Evolutionary conservation across 2,113 vertebrate genomes (phyloP), one percentile per base, ranked within the genome.

Genomic region (Suricata suricatta): DNA sequence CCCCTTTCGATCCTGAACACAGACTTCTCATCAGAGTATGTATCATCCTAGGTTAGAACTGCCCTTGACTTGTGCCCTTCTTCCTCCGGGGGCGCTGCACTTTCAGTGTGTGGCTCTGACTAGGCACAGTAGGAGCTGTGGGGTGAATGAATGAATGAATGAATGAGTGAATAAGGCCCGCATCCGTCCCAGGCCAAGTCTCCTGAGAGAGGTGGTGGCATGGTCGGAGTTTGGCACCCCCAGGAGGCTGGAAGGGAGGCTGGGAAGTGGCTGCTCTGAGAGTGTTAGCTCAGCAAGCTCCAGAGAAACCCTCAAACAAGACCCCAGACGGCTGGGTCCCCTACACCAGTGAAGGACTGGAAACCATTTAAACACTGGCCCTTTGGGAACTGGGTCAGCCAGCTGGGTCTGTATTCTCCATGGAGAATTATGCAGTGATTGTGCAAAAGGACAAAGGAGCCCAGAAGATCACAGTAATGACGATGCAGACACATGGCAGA

Each of bases 71-170:
- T 47, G 31, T 9, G 17, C 7, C 60, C 17, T 79, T 83, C 80
- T 38, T 52, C 63, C 63, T 83, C 11, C 0, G 2, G 16, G 9
- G 2, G 16, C n/a, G 7, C 54, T 2, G 23, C 21, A 44, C 12
- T 27, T 13, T 17, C 12, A 27, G 41, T 0, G 0, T 0, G 0
- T 15, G 72, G 57, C 77, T 57, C 21, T 44, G 54, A 44, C 31
- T 93, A 68, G 27, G 38, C 23, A 7, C 23, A 47, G 68, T 21
- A 33, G 41, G 66, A 47, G 60, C 0, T 66, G 14, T n/a, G 44
- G 52, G 47, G 29, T 33, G 29, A 79, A 4, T 21, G 29, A 79
- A 2, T 13, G 27, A 44, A 16, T 35, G 63, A 47, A 4, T 21
- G 29, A 79, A 3, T 13, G 27, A 50, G 12, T 35, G 63, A 77